Evolutionary conservation across 2,113 vertebrate genomes (phyloP).

Genomic region (Siphamia tubifer): DNA sequence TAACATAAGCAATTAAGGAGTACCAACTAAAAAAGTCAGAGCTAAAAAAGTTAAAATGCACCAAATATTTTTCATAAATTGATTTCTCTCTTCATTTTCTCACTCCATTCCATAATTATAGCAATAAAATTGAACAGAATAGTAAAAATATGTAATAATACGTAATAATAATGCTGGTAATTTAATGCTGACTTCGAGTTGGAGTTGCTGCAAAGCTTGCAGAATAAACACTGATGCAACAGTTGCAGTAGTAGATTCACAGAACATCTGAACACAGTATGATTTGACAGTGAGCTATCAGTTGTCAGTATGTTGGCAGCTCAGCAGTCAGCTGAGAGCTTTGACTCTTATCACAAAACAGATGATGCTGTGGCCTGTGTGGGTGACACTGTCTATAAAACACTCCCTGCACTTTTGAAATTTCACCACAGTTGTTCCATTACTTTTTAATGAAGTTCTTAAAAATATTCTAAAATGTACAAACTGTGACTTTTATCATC

Average conservation of each 20-base stretch:
- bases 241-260: constrained; percentile 9
- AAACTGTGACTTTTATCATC: constrained; percentile 25
- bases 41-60: neutral
- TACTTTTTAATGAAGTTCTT: constrained; percentile 14
- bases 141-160: neutral
- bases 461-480: neutral
- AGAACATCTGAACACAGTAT: constrained; percentile 3
- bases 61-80: neutral
- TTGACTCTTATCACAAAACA: neutral
- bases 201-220: constrained; percentile 1
- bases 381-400: neutral
- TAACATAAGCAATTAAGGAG: neutral
- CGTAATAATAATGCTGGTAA: neutral
- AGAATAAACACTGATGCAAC: constrained; percentile 17
- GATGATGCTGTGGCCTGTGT: neutral
- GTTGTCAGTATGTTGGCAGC: constrained; percentile 3
- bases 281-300: constrained; percentile 21
- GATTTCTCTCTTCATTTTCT: no score
- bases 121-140: constrained; percentile 1
- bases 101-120: neutral
- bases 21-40: neutral
- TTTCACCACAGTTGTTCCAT: neutral
- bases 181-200: neutral
- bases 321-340: neutral
- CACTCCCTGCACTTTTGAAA: neutral